Conservation (phyloP, 2,797 vertebrate genomes). For the Danio albolineatus region DNA sequence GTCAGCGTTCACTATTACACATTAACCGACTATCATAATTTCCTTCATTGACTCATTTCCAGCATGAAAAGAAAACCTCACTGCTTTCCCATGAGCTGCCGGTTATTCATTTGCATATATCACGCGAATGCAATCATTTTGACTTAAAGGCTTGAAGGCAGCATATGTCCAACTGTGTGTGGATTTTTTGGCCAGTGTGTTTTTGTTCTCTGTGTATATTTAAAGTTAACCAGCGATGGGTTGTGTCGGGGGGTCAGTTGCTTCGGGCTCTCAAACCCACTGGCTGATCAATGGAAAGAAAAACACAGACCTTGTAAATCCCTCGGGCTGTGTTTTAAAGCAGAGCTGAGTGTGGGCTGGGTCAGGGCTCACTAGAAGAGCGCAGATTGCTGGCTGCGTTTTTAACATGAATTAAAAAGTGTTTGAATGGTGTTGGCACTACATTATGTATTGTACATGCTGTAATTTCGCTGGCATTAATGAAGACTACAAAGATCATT, state of each 20-base stretch:
- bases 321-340: slow-evolving; percentile 39
- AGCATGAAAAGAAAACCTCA: background rate
- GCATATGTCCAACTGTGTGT: background rate
- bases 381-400: slow-evolving; percentile 42
- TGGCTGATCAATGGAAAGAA: slow-evolving; percentile 45
- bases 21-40: background rate
- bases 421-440: slow-evolving; percentile 32
- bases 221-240: slow-evolving; percentile 38
- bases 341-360: slow-evolving; percentile 43
- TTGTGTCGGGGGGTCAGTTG: slow-evolving; percentile 31
- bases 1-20: background rate
- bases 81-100: background rate
- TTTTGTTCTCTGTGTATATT: background rate
- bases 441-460: background rate
- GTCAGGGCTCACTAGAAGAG: slow-evolving; percentile 28
- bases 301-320: slow-evolving; percentile 51
- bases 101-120: background rate
- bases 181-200: background rate
- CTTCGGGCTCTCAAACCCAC: slow-evolving; percentile 34
- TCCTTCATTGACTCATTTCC: background rate
- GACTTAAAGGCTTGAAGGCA: background rate
- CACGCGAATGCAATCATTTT: background rate
- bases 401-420: slow-evolving; percentile 41
- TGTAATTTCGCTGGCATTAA: slow-evolving; percentile 47
- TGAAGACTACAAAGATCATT: slow-evolving; percentile 49